phyloP scores from a whole-genome alignment of 2,113 vertebrate genomes.

The Channa argus region DNA sequence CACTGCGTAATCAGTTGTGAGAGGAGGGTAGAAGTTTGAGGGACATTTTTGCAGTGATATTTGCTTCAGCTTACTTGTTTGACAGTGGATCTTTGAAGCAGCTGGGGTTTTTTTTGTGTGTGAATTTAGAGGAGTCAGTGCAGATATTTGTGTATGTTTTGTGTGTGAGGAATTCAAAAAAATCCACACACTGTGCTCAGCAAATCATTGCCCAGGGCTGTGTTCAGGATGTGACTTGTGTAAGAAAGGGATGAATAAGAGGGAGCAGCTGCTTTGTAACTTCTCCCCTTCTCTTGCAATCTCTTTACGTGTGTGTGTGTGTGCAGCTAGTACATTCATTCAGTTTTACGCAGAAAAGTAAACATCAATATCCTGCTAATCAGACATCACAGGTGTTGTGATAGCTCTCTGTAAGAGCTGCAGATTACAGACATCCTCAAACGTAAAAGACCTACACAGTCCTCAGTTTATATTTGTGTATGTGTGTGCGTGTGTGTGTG shows the following conservation, averaged over 20 bases:
- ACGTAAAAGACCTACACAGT: slow-evolving; percentile 7
- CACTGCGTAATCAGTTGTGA: slow-evolving; percentile 11
- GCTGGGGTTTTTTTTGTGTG: not conserved
- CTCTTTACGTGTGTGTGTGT: slow-evolving; percentile 15
- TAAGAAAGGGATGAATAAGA: slow-evolving; percentile 16
- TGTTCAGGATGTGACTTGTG: slow-evolving; percentile 25
- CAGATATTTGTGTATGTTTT: slow-evolving; percentile 1
- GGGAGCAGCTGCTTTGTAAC: slow-evolving; percentile 13
- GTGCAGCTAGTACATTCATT: slow-evolving; percentile 10
- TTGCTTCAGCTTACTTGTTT: not conserved
- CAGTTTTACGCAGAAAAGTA: slow-evolving; percentile 16
- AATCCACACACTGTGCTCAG: slow-evolving; percentile 7
- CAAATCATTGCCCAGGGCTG: slow-evolving; percentile 19
- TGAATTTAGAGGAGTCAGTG: not conserved
- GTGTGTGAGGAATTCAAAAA: slow-evolving; percentile 4
- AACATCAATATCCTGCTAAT: slow-evolving; percentile 36
- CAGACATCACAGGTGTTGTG: slow-evolving; percentile 36
- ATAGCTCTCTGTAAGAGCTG: slow-evolving; percentile 30
- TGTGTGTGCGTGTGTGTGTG: slow-evolving; percentile 34
- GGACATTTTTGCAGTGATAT: not conserved
- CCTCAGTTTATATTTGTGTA: slow-evolving; percentile 10
- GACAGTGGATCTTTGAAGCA: not conserved
- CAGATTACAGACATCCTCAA: slow-evolving; percentile 34
- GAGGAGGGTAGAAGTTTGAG: not conserved
- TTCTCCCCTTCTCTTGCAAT: slow-evolving; percentile 22